Percentiles rank a stretch among this genome's conserved stretches.
Conservation (phyloP, 2,888 invertebrate species). For the Parnassius apollo region DNA sequence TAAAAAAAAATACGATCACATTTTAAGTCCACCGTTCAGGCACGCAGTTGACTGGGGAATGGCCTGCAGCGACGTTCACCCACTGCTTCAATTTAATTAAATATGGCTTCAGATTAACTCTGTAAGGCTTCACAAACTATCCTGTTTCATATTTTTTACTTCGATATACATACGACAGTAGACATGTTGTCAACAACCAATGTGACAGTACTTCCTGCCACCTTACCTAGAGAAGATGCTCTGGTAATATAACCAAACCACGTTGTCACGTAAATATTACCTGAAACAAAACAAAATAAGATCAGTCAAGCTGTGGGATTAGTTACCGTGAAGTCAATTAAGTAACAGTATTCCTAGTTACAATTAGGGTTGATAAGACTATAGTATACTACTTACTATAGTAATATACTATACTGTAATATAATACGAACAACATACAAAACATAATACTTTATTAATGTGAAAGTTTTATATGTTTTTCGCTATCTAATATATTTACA, state of each 20-base stretch:
- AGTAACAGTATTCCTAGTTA: slow-evolving; percentile 72
- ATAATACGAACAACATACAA: too few relatives aligned
- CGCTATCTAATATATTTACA: too few relatives aligned
- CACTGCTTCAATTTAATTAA: slow-evolving; percentile 77
- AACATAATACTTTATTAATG: too few relatives aligned
- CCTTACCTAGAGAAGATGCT: slow-evolving; percentile 28
- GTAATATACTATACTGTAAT: too few relatives aligned
- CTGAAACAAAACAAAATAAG: slow-evolving; percentile 72
- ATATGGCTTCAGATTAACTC: slow-evolving; percentile 79
- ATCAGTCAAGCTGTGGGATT: slow-evolving; percentile 62
- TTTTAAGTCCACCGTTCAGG: slow-evolving; percentile 49
- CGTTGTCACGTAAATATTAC: slow-evolving; percentile 39
- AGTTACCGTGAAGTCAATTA: slow-evolving; percentile 69
- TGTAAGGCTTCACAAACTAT: slow-evolving; percentile 73
- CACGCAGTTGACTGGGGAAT: slow-evolving; percentile 57
- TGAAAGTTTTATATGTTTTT: too few relatives aligned
- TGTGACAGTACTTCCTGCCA: slow-evolving; percentile 26
- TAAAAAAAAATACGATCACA: slow-evolving; percentile 30
- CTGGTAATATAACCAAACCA: slow-evolving; percentile 21
- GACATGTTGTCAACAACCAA: slow-evolving; percentile 27
- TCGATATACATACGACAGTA: slow-evolving; percentile 32
- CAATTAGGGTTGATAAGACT: slow-evolving; percentile 30
- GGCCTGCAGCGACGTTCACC: slow-evolving; percentile 55
- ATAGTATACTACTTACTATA: too few relatives aligned
- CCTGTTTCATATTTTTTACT: slow-evolving; percentile 65